phyloP scores from a whole-genome alignment of 2,113 vertebrate species.

The Ia io region DNA sequence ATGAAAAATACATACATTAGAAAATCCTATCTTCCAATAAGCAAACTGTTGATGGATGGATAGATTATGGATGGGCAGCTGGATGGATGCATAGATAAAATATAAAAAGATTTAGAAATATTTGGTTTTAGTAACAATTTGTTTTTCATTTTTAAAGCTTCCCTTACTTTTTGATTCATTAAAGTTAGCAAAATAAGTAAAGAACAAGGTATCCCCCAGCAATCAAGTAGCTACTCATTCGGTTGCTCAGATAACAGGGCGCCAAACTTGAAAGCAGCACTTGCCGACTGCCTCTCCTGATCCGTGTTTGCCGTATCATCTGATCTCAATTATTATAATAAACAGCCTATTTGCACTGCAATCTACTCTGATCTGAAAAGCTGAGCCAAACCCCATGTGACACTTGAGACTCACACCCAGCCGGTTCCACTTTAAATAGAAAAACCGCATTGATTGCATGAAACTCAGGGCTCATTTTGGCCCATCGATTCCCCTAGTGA shows the following conservation, averaged over 20 bases:
- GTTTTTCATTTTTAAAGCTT: conserved; percentile 15
- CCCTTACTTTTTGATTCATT: conserved; percentile 32
- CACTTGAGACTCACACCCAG: conserved; percentile 87
- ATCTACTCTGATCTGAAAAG: conserved; percentile 85
- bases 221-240: conserved; percentile 56
- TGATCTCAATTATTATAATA: conserved; percentile 73
- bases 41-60: neutral
- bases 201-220: conserved; percentile 12
- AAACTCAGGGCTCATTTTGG: conserved; percentile 88
- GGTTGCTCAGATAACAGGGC: conserved; percentile 14
- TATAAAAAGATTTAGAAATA: neutral
- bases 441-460: conserved; percentile 91
- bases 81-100: neutral
- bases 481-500: conserved; percentile 92
- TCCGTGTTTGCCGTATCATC: neutral
- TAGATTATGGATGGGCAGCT: neutral
- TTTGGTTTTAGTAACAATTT: neutral
- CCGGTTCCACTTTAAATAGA: conserved; percentile 91
- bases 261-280: conserved; percentile 55
- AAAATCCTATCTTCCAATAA: neutral
- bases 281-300: conserved; percentile 5
- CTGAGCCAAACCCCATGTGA: conserved; percentile 87
- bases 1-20: neutral
- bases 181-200: conserved; percentile 55
- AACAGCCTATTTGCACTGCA: conserved; percentile 74